Base-by-base conservation (phyloP, 1,140 invertebrate species). In the Whitmania pigra region DNA sequence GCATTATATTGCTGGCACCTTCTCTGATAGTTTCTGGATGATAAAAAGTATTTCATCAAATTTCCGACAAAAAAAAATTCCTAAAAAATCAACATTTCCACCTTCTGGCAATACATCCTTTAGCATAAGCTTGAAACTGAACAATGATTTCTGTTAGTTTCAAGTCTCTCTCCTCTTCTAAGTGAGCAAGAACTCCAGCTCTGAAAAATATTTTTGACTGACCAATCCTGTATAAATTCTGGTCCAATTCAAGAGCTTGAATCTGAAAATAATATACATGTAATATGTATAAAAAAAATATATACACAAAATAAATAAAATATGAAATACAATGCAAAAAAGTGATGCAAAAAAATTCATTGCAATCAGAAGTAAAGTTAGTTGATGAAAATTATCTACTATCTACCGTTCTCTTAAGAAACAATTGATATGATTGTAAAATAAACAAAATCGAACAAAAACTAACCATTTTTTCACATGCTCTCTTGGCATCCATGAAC, bases 401-500 rank as follows among this genome's bases (percentile, higher is more conserved):
- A n/a, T 36, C 31, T 36, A 3, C 6, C 6, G 2, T 36, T 36
- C 31, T 36, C 31, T 36, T 36, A 3, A 36, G 43, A 49, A 49
- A 49, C 5, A 49, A 49, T 49, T 36, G 6, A 36, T 36, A 2
- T 36, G 31, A 3, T 36, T 36, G 31, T 36, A 6, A 36, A 6
- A 6, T 36, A 36, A 36, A 36, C 6, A 36, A 36, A 36, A 36
- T 36, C n/a, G n/a, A n/a, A n/a, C n/a, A 36, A 49, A 20, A 18
- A 70, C 73, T 74, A 77, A 83, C 84, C 95, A 98, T 99, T 79
- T 94, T 95, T 83, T 97, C 95, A 80, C 94, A 97, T 27, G 95
- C 94, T 82, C 98, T 96, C 84, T 99, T 99, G 66, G 96, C 97
- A 82, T 99, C 97, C 95, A 99, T 99, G 79, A 99, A 99, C 6